Evolutionary conservation across 2,113 vertebrate species (phyloP).

Genomic region (Rhodinocichla rosea): DNA sequence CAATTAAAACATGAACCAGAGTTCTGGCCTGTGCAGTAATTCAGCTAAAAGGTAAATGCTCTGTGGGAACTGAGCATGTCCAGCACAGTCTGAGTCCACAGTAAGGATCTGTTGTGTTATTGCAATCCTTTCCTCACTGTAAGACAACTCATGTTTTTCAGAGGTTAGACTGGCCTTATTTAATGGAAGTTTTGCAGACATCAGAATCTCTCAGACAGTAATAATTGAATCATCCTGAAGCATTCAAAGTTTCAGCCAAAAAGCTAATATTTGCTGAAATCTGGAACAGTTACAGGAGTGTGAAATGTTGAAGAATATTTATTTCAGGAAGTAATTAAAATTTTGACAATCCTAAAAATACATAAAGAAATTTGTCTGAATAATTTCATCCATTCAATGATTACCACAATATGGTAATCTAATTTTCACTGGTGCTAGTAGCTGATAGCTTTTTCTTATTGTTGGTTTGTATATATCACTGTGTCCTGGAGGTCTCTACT

Average conservation of each 20-base stretch:
- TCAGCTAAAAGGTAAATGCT: neutral
- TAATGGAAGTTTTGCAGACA: neutral
- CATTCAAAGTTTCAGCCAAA: neutral
- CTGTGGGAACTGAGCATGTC: neutral
- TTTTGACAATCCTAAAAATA: neutral
- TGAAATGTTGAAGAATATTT: neutral
- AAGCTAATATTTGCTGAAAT: neutral
- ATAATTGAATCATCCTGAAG: neutral
- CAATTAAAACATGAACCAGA: neutral
- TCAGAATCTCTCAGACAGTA: neutral
- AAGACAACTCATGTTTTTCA: neutral
- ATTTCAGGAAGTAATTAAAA: neutral
- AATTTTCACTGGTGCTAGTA: neutral
- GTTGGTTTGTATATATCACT: neutral
- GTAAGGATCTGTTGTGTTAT: neutral
- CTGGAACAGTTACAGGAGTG: neutral
- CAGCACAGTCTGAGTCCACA: neutral
- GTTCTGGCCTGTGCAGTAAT: neutral
- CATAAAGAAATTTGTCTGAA: neutral
- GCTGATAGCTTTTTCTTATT: neutral
- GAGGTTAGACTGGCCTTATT: neutral
- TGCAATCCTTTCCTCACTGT: neutral
- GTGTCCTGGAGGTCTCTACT: neutral
- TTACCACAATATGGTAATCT: rapidly evolving
- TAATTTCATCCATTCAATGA: neutral